Base-by-base conservation (phyloP, 2,113 vertebrate genomes). In the Vimba vimba region DNA sequence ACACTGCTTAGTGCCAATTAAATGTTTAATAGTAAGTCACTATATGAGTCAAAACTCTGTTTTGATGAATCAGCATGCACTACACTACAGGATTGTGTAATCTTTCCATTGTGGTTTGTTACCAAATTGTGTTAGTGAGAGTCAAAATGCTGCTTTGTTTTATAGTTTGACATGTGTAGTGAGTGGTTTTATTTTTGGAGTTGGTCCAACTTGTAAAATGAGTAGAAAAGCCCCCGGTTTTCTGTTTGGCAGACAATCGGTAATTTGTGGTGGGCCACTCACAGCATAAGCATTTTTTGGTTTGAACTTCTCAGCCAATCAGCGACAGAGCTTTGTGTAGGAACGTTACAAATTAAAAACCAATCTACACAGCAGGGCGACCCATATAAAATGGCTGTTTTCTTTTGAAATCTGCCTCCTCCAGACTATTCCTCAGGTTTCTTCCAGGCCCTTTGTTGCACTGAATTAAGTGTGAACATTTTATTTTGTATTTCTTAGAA, bases 221-320 rank as follows among this genome's bases (percentile, higher is more conserved):
- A 83, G 82, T 79, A 55, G 68, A 82, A 88, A 82, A 83, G 74
- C 60, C 77, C 84, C 25, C 23, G 23, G 77, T 73, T 62, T 8
- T 89, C 66, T 84, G 85, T 74, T 78, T 86, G 88, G 85, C 88
- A 86, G 85, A 45, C 59, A 66, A 81, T 83, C 71, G 52, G 52
- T 74, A 25, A 17, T 86, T 88, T 88, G 82, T 85, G 89, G 86
- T 85, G 52, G 86, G 69, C 88, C 86, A 87, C 86, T 89, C 82
- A 85, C 79, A 83, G 83, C 86, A 73, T 57, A 82, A 82, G 86
- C 89, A 88, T 89, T 89, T 87, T 88, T 88, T 85, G 78, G 85
- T 89, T 89, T 86, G 82, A 89, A 86, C 85, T 85, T 52, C 79
- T 73, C 85, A 89, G 75, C 89, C 86, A 89, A 85, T 88, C 86